Evolutionary conservation across 1,140 invertebrate species (phyloP).

Genomic region (Ceratitis capitata): DNA sequence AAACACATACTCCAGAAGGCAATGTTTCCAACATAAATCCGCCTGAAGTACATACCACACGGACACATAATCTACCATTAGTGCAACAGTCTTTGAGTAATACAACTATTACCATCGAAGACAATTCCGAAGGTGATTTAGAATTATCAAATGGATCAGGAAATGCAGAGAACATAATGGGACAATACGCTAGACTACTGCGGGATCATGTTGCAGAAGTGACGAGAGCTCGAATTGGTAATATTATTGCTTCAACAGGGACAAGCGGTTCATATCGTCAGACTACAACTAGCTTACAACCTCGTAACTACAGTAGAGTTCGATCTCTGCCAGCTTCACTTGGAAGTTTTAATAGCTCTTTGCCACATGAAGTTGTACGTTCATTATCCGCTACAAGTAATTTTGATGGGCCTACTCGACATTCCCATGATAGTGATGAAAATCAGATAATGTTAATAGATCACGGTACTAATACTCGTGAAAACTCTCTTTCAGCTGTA

Average conservation of each 20-base stretch:
- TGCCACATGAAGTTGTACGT: not conserved
- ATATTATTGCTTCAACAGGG: not conserved
- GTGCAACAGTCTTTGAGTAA: not conserved
- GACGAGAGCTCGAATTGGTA: not conserved
- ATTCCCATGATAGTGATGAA: not conserved
- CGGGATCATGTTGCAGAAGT: conserved; percentile 4
- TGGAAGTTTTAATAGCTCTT: not conserved
- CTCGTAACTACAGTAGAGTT: not conserved
- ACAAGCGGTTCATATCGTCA: not conserved
- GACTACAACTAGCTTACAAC: too few relatives aligned
- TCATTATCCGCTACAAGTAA: not conserved
- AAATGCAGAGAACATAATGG: not conserved
- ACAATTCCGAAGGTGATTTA: not conserved
- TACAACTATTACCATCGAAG: not conserved
- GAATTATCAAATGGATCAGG: not conserved
- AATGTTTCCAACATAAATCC: not conserved
- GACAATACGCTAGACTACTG: not conserved
- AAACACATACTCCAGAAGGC: not conserved
- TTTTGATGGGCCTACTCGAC: not conserved
- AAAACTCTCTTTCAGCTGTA: not conserved
- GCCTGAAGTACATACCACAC: not conserved
- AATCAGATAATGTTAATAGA: not conserved
- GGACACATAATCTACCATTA: not conserved
- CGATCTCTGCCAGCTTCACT: not conserved
- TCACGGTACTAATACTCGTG: not conserved